A percentile compares a stretch with the other conserved stretches of the same genome.
Conservation (phyloP, 2,113 vertebrate species). For the Brachyhypopomus gauderio region DNA sequence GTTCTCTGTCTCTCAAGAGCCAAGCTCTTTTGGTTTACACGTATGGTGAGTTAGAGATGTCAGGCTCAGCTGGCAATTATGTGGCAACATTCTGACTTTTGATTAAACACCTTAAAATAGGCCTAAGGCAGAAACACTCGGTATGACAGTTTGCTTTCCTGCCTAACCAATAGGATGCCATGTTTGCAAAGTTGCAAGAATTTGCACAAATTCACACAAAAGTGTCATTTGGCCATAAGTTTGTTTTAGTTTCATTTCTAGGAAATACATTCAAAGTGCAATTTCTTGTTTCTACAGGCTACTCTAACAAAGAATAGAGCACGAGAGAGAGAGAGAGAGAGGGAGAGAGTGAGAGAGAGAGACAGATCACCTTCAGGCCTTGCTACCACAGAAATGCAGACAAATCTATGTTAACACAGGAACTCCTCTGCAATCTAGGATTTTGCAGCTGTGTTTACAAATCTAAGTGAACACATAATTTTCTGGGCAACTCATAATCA, state of each 20-base stretch:
- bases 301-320: background rate
- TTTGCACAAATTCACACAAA: background rate
- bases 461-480: constrained; percentile 43
- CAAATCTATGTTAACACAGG: background rate
- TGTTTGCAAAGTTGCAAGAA: background rate
- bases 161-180: background rate
- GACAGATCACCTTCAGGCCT: no score
- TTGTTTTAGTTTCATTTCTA: background rate
- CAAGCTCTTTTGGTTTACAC: background rate
- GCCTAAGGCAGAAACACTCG: background rate
- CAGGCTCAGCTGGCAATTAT: background rate
- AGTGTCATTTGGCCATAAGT: background rate
- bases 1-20: background rate
- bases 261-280: background rate
- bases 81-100: background rate
- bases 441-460: constrained; percentile 55
- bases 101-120: constrained; percentile 29
- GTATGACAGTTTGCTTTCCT: background rate
- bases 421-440: background rate
- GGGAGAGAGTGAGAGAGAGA: background rate
- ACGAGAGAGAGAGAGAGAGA: background rate
- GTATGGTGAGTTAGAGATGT: constrained; percentile 11
- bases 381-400: no score
- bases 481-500: constrained; percentile 40
- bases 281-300: background rate